Conservation (phyloP, 2,113 vertebrate genomes). For the Leptobrachium leishanense region DNA sequence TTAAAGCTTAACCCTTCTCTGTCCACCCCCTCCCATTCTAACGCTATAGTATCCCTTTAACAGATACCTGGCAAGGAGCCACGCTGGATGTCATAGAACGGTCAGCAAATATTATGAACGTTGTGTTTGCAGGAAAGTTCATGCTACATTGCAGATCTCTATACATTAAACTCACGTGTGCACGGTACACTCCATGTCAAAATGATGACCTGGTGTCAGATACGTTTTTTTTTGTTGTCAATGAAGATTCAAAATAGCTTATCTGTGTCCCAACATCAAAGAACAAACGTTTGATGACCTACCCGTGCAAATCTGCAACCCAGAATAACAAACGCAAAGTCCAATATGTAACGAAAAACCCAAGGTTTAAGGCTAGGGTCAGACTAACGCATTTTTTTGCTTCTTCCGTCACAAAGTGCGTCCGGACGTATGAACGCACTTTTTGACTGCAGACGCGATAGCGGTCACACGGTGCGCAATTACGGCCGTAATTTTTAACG, state of each 20-base stretch:
- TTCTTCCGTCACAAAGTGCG: too few species aligned
- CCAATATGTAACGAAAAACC: neutral
- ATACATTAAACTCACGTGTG: neutral
- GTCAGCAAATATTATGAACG: neutral
- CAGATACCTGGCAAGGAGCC: neutral
- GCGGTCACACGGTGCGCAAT: too few species aligned
- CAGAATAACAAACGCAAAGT: constrained; percentile 3
- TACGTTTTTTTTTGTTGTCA: constrained; percentile 3
- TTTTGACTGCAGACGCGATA: too few species aligned
- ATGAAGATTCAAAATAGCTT: constrained; percentile 24
- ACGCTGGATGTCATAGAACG: neutral
- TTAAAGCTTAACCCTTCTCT: too few species aligned
- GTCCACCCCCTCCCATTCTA: too few species aligned
- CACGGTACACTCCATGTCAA: neutral
- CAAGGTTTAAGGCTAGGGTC: too few species aligned
- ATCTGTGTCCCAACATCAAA: constrained; percentile 14
- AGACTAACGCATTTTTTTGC: too few species aligned
- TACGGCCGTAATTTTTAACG: too few species aligned
- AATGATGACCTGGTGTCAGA: neutral
- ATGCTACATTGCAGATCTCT: neutral
- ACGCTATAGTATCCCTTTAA: neutral
- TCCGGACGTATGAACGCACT: too few species aligned
- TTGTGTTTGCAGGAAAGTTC: neutral
- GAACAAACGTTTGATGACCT: neutral
- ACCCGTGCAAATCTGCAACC: neutral